Evolutionary conservation across 1,140 invertebrate species (phyloP).

Genomic region (Aphelenchoides avenae): DNA sequence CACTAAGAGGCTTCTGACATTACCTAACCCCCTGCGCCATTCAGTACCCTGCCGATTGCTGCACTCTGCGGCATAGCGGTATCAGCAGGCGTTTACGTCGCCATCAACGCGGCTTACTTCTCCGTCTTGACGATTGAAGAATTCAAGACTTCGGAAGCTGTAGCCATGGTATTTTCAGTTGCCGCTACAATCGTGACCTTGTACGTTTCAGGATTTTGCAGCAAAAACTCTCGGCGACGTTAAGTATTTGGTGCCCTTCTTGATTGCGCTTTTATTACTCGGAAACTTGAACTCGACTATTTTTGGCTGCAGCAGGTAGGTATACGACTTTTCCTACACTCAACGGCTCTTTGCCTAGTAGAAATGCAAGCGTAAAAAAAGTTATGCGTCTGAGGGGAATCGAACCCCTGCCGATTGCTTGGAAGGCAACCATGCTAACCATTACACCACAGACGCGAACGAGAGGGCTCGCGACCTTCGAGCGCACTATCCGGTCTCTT

Average conservation of each 20-base stretch:
- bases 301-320: constrained; percentile 39
- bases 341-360: too few relatives aligned
- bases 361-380: too few relatives aligned
- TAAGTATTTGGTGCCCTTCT: constrained; percentile 40
- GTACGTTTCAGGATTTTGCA: constrained; percentile 37
- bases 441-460: too few relatives aligned
- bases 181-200: too few relatives aligned
- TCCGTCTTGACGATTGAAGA: constrained; percentile 36
- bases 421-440: too few relatives aligned
- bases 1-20: too few relatives aligned
- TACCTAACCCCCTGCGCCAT: too few relatives aligned
- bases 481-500: constrained; percentile 3
- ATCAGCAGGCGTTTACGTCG: constrained; percentile 31
- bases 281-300: constrained; percentile 46
- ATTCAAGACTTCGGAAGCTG: constrained; percentile 30
- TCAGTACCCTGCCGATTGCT: constrained; percentile 41
- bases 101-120: constrained; percentile 45
- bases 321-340: too few relatives aligned
- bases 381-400: too few relatives aligned
- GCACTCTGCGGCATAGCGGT: constrained; percentile 35
- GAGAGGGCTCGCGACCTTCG: too few relatives aligned
- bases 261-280: constrained; percentile 35
- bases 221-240: constrained; percentile 32
- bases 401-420: too few relatives aligned
- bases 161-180: constrained; percentile 25